Base-by-base conservation (phyloP, 2,113 vertebrate species). In the Numida meleagris region DNA sequence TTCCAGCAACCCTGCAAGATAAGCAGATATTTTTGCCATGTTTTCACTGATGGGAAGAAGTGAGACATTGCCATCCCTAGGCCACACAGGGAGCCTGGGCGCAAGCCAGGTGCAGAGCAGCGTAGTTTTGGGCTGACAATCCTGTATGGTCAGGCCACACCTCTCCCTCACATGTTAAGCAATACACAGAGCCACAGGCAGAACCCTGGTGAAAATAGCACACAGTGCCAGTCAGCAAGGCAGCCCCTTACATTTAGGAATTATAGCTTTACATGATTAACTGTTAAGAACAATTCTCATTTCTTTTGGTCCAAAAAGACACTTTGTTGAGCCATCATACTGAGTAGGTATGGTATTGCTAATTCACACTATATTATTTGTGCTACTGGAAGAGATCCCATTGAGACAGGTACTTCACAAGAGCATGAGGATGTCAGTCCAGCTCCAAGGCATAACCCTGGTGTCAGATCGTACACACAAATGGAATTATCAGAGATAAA, bases 331-430 rank as follows among this genome's bases (percentile, higher is more conserved):
- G 42, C 53, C 2, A 2, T 10, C 27, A 3, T 9, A 12, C 38
- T 20, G 55, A 24, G 24, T 3, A 45, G 29, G 38, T 36, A 23
- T 1, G 0, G 1, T 11, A 43, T 16, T 38, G 19, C 24, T 51
- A 38, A 57, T 53, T 71, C 19, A 65, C 7, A 0, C 23, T 31
- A 9, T 17, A n/a, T 23, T 59, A 9, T 34, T 58, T 42, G 58
- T 63, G 57, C 36, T 62, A 4, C 23, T 42, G 71, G 3, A 82
- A 36, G 17, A 72, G 55, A 20, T 81, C 50, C 38, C 31, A n/a
- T 12, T 1, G 2, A 29, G 48, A 19, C 33, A 76, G 33, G 14
- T 42, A 42, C 59, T 59, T 20, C n/a, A 72, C 24, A 42, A 17
- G 81, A 51, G 20, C 53, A 38, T 36, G 11, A 20, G 84, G 82